Evolutionary conservation across 92 coral and sea anemone species (phyloP).

Genomic region (Bergia puertoricense): DNA sequence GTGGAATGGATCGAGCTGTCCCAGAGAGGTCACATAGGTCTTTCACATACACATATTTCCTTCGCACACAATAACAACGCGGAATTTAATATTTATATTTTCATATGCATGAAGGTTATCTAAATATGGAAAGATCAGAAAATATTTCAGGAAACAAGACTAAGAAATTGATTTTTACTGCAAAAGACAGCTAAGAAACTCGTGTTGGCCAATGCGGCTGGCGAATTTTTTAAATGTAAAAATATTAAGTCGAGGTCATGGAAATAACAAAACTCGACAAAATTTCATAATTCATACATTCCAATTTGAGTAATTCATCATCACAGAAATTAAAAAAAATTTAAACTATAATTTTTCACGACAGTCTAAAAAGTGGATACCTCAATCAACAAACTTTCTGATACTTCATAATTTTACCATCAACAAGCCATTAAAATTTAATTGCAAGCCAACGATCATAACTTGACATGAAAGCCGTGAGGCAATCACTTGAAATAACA

Average conservation of each 20-base stretch:
- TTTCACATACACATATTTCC: background rate
- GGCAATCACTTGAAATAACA: background rate
- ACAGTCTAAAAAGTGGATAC: background rate
- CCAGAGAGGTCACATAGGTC: background rate
- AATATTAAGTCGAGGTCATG: background rate
- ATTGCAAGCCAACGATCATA: constrained; percentile 42
- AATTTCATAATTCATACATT: background rate
- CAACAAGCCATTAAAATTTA: constrained; percentile 62
- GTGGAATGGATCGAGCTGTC: background rate
- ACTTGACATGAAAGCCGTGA: constrained; percentile 16
- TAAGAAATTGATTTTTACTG: background rate
- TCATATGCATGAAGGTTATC: background rate
- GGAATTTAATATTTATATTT: background rate
- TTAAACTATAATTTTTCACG: background rate
- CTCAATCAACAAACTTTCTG: background rate
- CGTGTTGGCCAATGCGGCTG: background rate
- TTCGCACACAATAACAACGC: background rate
- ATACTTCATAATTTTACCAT: constrained; percentile 20
- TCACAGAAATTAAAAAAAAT: background rate
- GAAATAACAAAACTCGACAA: background rate
- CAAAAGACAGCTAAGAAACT: background rate
- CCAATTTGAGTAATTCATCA: background rate
- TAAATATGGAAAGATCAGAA: background rate
- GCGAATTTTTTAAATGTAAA: background rate
- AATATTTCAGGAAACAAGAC: background rate